Base-by-base conservation (phyloP, 2,888 invertebrate species). In the Dasysyrphus tricinctus region DNA sequence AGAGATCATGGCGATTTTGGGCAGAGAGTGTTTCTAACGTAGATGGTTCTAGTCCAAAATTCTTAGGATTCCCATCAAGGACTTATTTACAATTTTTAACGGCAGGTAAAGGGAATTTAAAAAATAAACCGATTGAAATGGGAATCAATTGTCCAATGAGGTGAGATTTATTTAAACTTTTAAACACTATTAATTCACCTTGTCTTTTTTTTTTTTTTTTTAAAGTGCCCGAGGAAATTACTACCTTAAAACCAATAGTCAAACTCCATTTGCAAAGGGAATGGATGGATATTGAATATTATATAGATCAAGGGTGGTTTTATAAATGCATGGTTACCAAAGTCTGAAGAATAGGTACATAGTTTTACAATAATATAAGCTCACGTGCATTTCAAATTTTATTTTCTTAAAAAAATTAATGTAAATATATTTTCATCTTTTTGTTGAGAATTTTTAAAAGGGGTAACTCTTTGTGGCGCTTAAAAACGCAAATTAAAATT, bases 1-100 rank as follows among this genome's bases (percentile, higher is more conserved):
- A 82, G 11, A 57, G 86, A 44, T 82, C 86, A 7, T 79, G 65
- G 70, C 57, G 78, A n/a, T 86, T 79, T 57, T 86, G 82, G 82
- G 86, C 86, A 9, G 86, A 86, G 19, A 82, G 82, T 72, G 81
- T 86, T 47, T 70, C 69, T 14, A 63, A 59, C 34, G 6, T 24
- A 3, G 24, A 78, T 49, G 73, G 14, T 14, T 9, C 16, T 0
- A 65, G 44, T 16, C 70, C 78, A 8, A 47, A 37, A 37, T 86
- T 86, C 39, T 65, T 61, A 44, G 32, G 77, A n/a, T 79, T 67
- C 8, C 78, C 86, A 9, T 19, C 81, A 12, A 0, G 12, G 8
- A 54, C 44, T 0, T 82, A 78, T 78, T 11, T 34, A 0, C 49
- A 69, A 32, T 81, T 78, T 32, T 29, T 86, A 5, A 2, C 32